Percentiles rank a stretch among this genome's conserved stretches.
phyloP scores from a whole-genome alignment of 2,797 vertebrate species.

The Molothrus aeneus region DNA sequence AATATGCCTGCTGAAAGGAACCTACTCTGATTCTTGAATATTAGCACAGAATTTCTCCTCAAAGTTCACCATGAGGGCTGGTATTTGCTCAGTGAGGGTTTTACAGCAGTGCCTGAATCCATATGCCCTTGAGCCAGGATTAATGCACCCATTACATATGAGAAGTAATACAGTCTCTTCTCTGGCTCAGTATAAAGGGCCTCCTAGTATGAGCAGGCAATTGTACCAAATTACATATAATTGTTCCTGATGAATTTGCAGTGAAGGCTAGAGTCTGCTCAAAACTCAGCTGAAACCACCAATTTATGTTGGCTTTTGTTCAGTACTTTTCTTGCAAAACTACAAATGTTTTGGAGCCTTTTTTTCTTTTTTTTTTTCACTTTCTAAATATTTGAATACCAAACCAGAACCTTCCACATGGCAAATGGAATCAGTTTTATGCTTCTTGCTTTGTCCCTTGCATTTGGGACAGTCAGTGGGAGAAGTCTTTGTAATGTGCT shows the following conservation, averaged over 20 bases:
- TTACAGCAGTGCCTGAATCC: not conserved
- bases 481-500: constrained; percentile 1
- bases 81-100: not conserved
- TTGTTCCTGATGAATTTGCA: constrained; percentile 68
- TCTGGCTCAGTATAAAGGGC: constrained; percentile 12
- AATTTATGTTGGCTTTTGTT: constrained; percentile 60
- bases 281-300: constrained; percentile 66
- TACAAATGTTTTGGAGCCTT: constrained; percentile 23
- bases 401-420: constrained; percentile 18
- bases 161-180: constrained; percentile 32
- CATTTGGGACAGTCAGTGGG: not conserved
- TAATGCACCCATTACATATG: constrained; percentile 4
- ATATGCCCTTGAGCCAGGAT: constrained; percentile 4
- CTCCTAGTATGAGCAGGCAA: constrained; percentile 42
- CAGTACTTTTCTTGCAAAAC: constrained; percentile 60
- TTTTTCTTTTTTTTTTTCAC: not conserved
- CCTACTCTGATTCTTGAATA: not conserved
- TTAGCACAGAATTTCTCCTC: not conserved
- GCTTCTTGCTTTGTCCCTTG: not conserved
- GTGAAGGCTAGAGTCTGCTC: constrained; percentile 54
- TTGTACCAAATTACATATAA: constrained; percentile 68
- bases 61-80: not conserved
- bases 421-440: constrained; percentile 38
- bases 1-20: not conserved
- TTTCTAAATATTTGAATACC: constrained; percentile 34